Percentiles rank a stretch among this genome's conserved stretches.
Evolutionary conservation across 1,140 invertebrate species (phyloP).

Genomic region (Eumaeus atala): DNA sequence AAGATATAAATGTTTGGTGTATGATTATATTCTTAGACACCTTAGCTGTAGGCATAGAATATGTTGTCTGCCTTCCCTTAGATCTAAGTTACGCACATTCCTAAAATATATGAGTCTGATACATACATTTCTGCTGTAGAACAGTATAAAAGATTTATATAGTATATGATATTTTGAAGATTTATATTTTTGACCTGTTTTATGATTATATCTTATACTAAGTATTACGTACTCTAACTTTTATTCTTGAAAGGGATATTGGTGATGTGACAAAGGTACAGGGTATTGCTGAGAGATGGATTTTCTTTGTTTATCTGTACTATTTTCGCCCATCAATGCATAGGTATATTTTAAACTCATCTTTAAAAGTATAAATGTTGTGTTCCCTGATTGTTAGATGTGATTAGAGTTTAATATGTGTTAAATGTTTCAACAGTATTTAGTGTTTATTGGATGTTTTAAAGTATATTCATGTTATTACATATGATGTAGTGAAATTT

Average conservation of each 20-base stretch:
- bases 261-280: conserved; percentile 59
- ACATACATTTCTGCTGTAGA: conserved; percentile 66
- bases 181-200: conserved; percentile 70
- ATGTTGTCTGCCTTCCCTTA: conserved; percentile 49
- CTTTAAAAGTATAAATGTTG: conserved; percentile 38
- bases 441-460: conserved; percentile 51
- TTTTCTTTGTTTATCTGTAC: conserved; percentile 20
- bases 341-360: conserved; percentile 12
- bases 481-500: conserved; percentile 46
- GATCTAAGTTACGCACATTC: conserved; percentile 67
- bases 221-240: conserved; percentile 53
- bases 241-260: conserved; percentile 38
- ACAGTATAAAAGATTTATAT: conserved; percentile 57
- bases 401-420: conserved; percentile 50
- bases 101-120: conserved; percentile 68
- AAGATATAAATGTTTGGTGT: conserved; percentile 44
- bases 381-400: conserved; percentile 47
- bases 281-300: conserved; percentile 52
- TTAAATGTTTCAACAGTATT: conserved; percentile 66
- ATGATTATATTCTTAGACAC: conserved; percentile 45
- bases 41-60: conserved; percentile 33
- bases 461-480: conserved; percentile 53
- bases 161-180: conserved; percentile 66
- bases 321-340: conserved; percentile 3
- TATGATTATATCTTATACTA: conserved; percentile 53